Percentiles rank a stretch among this genome's conserved stretches.
phyloP scores from a whole-genome alignment of 2,888 invertebrate genomes.

The Drosophila diplacantha region DNA sequence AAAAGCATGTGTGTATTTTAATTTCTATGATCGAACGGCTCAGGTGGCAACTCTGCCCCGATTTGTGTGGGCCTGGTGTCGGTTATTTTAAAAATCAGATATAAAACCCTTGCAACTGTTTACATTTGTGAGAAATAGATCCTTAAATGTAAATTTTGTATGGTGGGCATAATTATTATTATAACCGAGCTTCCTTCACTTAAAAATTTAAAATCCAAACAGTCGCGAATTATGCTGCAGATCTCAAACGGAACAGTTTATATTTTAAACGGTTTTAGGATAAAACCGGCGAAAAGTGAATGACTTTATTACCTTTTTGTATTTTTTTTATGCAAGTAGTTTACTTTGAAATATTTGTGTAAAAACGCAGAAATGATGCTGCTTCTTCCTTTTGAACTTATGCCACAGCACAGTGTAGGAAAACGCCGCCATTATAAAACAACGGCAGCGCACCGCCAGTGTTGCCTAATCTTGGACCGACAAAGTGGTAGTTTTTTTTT shows the following conservation, averaged over 20 bases:
- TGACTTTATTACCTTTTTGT: neutral
- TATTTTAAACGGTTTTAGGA: no score
- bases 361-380: slow-evolving; percentile 1
- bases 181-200: neutral
- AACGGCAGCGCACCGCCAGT: slow-evolving; percentile 12
- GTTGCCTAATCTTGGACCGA: slow-evolving; percentile 1
- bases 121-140: rapidly evolving
- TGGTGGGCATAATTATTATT: neutral
- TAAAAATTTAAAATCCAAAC: neutral
- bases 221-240: neutral
- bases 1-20: slow-evolving; percentile 68
- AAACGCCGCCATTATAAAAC: slow-evolving; percentile 11
- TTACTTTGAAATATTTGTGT: slow-evolving; percentile 1
- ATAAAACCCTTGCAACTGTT: neutral
- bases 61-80: slow-evolving; percentile 25
- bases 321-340: neutral
- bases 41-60: slow-evolving; percentile 59
- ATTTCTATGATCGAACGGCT: slow-evolving; percentile 56
- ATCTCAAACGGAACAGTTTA: neutral
- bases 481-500: slow-evolving; percentile 60
- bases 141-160: no score
- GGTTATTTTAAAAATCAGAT: slow-evolving; percentile 50
- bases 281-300: neutral
- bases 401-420: slow-evolving; percentile 24
- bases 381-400: slow-evolving; percentile 30